Percentiles rank a stretch among this genome's conserved stretches.
phyloP scores from a whole-genome alignment of 2,113 vertebrate species.

The Heliornis fulica region DNA sequence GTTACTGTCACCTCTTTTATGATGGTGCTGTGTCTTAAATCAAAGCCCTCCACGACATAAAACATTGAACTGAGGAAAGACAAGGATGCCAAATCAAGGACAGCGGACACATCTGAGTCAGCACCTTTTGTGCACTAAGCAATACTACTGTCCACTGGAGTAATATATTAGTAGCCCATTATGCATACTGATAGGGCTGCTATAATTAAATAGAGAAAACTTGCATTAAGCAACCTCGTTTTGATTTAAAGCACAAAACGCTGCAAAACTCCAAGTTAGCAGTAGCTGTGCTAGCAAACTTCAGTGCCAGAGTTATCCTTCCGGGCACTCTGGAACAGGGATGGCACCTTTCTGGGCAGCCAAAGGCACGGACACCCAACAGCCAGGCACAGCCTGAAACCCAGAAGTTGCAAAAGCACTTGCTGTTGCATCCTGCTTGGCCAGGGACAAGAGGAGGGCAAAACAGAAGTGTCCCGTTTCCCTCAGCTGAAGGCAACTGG shows the following conservation, averaged over 20 bases:
- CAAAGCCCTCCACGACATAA: slow-evolving; percentile 35
- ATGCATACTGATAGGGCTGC: background rate
- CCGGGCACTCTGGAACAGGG: background rate
- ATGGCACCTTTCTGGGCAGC: background rate
- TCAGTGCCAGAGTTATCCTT: background rate
- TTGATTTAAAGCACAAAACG: slow-evolving; percentile 29
- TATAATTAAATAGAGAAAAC: slow-evolving; percentile 46
- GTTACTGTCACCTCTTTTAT: slow-evolving; percentile 56
- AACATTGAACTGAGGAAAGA: slow-evolving; percentile 40
- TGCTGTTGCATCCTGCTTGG: background rate
- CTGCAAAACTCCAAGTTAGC: background rate
- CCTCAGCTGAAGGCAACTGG: background rate
- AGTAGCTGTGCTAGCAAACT: background rate
- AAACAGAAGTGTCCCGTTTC: background rate
- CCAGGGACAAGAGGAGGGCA: background rate
- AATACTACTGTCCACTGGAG: background rate
- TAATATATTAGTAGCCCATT: slow-evolving; percentile 50
- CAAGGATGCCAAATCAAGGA: slow-evolving; percentile 62
- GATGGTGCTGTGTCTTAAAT: slow-evolving; percentile 43
- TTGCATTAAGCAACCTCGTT: background rate
- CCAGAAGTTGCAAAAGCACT: background rate
- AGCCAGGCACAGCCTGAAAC: background rate
- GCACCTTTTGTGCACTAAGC: slow-evolving; percentile 31
- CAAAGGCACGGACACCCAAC: background rate
- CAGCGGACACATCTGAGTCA: slow-evolving; percentile 60